A percentile compares a stretch with the other conserved stretches of the same genome.
Evolutionary conservation across 2,797 vertebrate genomes (phyloP).

Genomic region (Gambusia yucatana): DNA sequence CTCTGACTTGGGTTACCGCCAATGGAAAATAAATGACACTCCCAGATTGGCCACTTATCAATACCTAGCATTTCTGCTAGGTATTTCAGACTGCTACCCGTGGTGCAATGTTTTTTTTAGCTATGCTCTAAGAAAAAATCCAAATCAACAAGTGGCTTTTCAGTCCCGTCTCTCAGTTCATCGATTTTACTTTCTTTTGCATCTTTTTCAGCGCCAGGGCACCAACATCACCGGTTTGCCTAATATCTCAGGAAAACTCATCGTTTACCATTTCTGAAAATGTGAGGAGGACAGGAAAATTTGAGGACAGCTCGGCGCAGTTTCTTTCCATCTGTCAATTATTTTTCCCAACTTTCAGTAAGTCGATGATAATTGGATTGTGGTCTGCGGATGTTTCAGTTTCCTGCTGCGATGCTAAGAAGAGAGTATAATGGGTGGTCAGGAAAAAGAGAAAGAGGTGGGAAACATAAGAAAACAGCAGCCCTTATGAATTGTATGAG

Average conservation of each 20-base stretch:
- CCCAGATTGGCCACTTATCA: not conserved
- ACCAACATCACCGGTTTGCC: slow-evolving; percentile 31
- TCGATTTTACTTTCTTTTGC: slow-evolving; percentile 8
- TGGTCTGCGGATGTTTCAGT: slow-evolving; percentile 32
- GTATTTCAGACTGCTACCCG: not conserved
- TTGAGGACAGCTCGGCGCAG: slow-evolving; percentile 64
- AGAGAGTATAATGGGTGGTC: slow-evolving; percentile 50
- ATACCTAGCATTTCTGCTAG: not conserved
- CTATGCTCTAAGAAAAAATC: not conserved
- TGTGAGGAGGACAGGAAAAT: slow-evolving; percentile 45
- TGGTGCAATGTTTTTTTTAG: not conserved
- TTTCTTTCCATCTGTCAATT: not conserved
- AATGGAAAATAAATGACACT: not conserved
- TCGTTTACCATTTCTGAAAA: slow-evolving; percentile 60
- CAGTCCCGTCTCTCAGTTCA: too few species aligned
- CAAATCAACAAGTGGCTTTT: not conserved
- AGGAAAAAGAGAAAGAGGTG: slow-evolving; percentile 42
- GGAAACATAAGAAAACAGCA: slow-evolving; percentile 45
- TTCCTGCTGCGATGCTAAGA: slow-evolving; percentile 23
- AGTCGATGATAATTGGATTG: slow-evolving; percentile 62
- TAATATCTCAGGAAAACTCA: slow-evolving; percentile 38
- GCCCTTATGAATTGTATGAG: slow-evolving; percentile 80
- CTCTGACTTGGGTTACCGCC: not conserved
- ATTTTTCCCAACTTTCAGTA: not conserved
- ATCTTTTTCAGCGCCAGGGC: slow-evolving; percentile 15